Base-by-base conservation (phyloP, 2,888 invertebrate genomes). In the Drosophila multiciliata region DNA sequence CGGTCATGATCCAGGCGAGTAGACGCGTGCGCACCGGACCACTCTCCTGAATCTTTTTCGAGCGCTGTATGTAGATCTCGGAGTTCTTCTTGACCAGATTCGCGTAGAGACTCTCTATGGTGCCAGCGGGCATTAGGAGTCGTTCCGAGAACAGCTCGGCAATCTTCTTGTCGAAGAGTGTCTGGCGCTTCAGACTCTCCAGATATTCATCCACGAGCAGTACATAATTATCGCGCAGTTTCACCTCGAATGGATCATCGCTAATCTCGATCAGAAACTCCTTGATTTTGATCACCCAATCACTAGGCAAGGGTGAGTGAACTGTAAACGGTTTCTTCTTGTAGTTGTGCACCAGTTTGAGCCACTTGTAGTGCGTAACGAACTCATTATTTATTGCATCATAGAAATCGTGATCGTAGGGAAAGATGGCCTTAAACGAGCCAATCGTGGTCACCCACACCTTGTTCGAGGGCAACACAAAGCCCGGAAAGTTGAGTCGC, bases 241-340 rank as follows among this genome's bases (percentile, higher is more conserved):
- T 98, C 4, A 99, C 98, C 94, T 99, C 99, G 91, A 99, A 99
- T 0, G 99, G 99, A 95, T 99, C 99, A 91, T 99, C 99, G 79
- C 97, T 97, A 93, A 99, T 96, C 94, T 99, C 98, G 83, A 99
- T 95, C 2, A 97, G 92, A 89, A 98, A 96, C 89, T 97, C 97
- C 93, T 98, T 96, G 88, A 97, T 97, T 94, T 97, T 97, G 53
- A 99, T 97, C 62, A 97, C 95, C 82, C 99, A 93, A 94, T 99
- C 99, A 76, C 97, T 96, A 0, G 99, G 98, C 62, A 99, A 92
- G 0, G 96, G 95, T 32, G 96, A 95, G 63, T 95, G 95, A 0
- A 93, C 93, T 0, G 96, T 96, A 89, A 96, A 96, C 0, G 96
- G 95, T 58, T 95, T 95, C 91, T 95, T 96, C 91, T 95, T 94